phyloP scores from a whole-genome alignment of 1,140 invertebrate species.

The Psilanteris sp. region DNA sequence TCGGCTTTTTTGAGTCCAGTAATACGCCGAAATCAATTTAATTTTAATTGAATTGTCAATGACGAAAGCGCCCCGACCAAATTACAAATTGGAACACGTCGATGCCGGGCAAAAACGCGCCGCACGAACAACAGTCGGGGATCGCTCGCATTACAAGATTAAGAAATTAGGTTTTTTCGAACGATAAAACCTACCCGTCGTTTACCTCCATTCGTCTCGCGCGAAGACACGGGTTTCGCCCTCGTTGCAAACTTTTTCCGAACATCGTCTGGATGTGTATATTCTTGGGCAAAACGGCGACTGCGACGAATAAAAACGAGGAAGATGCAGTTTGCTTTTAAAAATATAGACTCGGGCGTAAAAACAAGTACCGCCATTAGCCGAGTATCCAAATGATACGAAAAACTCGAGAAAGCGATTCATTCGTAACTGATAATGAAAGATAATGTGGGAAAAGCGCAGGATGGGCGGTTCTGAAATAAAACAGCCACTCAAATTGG shows the following conservation, averaged over 20 bases:
- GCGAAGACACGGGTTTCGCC: constrained; percentile 33
- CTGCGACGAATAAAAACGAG: constrained; percentile 24
- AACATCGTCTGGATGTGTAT: constrained; percentile 14
- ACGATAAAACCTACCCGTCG: constrained; percentile 42
- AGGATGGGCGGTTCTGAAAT: constrained; percentile 11
- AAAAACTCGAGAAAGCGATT: constrained; percentile 35
- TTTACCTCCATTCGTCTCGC: constrained; percentile 58
- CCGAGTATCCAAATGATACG: constrained; percentile 15
- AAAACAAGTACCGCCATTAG: constrained; percentile 51
- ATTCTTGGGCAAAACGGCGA: constrained; percentile 13
- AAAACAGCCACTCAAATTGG: constrained; percentile 24
- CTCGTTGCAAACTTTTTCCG: constrained; percentile 39
- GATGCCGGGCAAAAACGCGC: constrained; percentile 33
- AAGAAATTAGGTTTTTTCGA: constrained; percentile 59
- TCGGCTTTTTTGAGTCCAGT: constrained; percentile 6
- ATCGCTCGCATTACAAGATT: constrained; percentile 53
- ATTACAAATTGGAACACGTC: constrained; percentile 30
- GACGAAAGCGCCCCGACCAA: constrained; percentile 2
- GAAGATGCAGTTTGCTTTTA: constrained; percentile 36
- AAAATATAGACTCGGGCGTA: constrained; percentile 46
- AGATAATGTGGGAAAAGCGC: constrained; percentile 34
- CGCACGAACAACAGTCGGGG: constrained; percentile 18
- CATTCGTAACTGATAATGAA: constrained; percentile 50
- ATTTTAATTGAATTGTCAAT: constrained; percentile 32
- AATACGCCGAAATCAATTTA: constrained; percentile 15